phyloP scores from a whole-genome alignment of 2,888 invertebrate species.

The Acronicta aceris region DNA sequence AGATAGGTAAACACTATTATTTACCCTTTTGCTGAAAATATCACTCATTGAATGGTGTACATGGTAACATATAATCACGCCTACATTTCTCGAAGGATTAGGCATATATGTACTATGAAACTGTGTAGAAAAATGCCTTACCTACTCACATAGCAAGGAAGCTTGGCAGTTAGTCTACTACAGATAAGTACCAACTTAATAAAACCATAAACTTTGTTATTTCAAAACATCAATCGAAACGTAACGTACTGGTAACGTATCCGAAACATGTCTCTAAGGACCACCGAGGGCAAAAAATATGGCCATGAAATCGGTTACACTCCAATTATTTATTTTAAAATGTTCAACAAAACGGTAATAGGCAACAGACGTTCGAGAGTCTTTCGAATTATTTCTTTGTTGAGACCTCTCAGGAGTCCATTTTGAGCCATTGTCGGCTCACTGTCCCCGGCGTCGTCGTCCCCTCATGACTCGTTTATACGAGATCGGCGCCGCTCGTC shows the following conservation, averaged over 20 bases:
- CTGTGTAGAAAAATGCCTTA: too few relatives aligned
- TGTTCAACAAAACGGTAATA: conserved; percentile 23
- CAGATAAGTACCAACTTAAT: not conserved
- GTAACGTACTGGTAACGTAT: not conserved
- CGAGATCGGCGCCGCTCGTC: conserved; percentile 5
- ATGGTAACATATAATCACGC: too few relatives aligned
- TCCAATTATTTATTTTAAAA: conserved; percentile 4
- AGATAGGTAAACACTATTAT: too few relatives aligned
- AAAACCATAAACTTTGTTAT: not conserved
- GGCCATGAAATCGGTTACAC: too few relatives aligned
- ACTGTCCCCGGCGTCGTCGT: not conserved
- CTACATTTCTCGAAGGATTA: too few relatives aligned
- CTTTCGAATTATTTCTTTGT: conserved; percentile 23
- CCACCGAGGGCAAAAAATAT: not conserved
- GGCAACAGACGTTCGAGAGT: conserved; percentile 15
- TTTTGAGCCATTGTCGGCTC: conserved; percentile 14
- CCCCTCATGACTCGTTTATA: conserved; percentile 11
- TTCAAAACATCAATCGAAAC: not conserved
- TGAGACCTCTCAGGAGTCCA: conserved; percentile 7
- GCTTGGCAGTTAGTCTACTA: too few relatives aligned
- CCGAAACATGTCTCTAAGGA: not conserved
- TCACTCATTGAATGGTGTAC: too few relatives aligned
- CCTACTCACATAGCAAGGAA: too few relatives aligned
- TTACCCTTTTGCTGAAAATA: too few relatives aligned
- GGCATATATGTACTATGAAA: too few relatives aligned